These are phyloP conservation scores for Bombycilla garrulus DNA, from an alignment of 2,113 vertebrate genomes.

Conservation along the genomic window DNA sequence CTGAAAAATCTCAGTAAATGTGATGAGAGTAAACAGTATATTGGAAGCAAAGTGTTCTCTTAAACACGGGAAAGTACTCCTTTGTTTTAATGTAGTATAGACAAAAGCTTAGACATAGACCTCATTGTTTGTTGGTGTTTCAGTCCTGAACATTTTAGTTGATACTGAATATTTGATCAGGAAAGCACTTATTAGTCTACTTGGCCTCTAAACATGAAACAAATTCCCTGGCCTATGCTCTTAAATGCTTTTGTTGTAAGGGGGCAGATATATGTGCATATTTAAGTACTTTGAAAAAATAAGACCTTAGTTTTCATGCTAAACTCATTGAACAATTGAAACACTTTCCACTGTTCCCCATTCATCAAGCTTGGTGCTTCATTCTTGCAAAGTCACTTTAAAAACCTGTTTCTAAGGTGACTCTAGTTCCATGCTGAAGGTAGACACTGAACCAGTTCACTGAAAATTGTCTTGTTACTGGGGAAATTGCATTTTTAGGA, in stretches of 20 bases:
- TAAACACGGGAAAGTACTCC: background rate
- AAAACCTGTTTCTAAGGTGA: background rate
- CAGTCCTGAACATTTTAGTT: background rate
- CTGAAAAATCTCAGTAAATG: background rate
- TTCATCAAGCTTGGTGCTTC: background rate
- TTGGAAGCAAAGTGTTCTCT: background rate
- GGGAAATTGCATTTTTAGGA: conserved; percentile 25
- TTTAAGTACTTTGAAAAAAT: background rate
- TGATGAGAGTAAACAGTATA: background rate
- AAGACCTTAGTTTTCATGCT: background rate
- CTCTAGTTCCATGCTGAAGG: background rate
- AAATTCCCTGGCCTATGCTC: background rate
- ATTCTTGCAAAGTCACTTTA: background rate
- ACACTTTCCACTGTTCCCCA: background rate
- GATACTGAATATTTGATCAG: background rate
- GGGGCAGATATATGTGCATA: background rate
- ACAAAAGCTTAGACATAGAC: background rate
- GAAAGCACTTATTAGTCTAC: background rate
- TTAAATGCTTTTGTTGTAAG: background rate
- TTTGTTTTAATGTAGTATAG: background rate
- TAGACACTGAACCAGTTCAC: background rate
- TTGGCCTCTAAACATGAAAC: background rate
- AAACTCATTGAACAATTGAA: background rate
- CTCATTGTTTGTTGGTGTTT: background rate
- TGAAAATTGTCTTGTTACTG: background rate